Conservation (phyloP, 2,113 vertebrate genomes). For the Pygoscelis adeliae region DNA sequence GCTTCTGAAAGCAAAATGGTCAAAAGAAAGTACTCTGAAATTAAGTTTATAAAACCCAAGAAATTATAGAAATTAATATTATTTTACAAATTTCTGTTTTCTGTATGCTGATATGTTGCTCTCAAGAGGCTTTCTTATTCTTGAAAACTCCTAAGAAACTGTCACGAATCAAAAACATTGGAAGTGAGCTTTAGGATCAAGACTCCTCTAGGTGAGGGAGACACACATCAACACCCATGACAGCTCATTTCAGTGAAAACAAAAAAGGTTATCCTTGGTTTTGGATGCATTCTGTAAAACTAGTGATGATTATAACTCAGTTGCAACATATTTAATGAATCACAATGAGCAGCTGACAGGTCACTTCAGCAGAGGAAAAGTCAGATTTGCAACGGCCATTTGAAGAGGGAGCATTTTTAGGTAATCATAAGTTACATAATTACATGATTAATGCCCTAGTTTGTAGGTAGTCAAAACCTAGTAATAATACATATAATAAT, state of each 20-base stretch:
- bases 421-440: background rate
- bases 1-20: background rate
- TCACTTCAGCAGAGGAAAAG: background rate
- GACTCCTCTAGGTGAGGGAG: background rate
- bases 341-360: background rate
- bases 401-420: background rate
- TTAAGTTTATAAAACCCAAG: background rate
- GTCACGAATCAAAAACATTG: background rate
- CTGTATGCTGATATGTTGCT: background rate
- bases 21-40: background rate
- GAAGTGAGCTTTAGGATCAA: background rate
- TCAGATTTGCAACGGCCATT: background rate
- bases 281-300: background rate
- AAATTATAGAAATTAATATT: background rate
- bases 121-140: background rate
- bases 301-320: background rate
- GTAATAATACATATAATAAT: background rate
- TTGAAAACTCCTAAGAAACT: background rate
- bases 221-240: background rate
- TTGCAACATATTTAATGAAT: background rate
- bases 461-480: background rate
- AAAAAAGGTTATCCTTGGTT: background rate
- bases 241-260: background rate
- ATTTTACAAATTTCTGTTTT: background rate
- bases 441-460: background rate